phyloP scores from a whole-genome alignment of 2,113 vertebrate genomes.

The Hippoglossus stenolepis region DNA sequence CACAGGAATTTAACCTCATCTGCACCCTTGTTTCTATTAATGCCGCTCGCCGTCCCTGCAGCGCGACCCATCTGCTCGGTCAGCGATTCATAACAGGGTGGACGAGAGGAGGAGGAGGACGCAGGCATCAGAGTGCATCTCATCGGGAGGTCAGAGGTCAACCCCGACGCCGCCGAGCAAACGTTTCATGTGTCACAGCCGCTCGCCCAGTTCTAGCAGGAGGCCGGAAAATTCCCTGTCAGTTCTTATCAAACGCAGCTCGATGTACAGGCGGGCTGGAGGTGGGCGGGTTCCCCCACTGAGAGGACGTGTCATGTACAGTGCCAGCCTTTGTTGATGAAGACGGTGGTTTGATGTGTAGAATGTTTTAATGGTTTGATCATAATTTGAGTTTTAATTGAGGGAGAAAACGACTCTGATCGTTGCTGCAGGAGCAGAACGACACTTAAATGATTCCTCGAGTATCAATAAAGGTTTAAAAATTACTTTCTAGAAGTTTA shows the following conservation, averaged over 20 bases:
- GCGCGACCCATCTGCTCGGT: slow-evolving; percentile 5
- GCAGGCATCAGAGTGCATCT: not conserved
- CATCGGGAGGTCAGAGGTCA: slow-evolving; percentile 1
- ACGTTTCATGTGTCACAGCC: not conserved
- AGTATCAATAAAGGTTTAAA: too few relatives aligned
- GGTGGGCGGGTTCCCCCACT: too few relatives aligned
- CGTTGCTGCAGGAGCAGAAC: too few relatives aligned
- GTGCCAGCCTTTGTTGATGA: not conserved
- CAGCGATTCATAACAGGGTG: not conserved
- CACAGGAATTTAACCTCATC: slow-evolving; percentile 3
- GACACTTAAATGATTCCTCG: too few relatives aligned
- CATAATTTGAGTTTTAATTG: too few relatives aligned
- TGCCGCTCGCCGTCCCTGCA: not conserved
- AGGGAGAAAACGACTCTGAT: too few relatives aligned
- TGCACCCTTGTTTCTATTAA: not conserved
- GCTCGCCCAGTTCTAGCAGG: slow-evolving; percentile 34
- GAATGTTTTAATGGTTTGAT: too few relatives aligned
- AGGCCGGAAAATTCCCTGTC: slow-evolving; percentile 46
- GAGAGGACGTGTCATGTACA: not conserved
- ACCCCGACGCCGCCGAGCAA: not conserved
- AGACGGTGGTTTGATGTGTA: too few relatives aligned
- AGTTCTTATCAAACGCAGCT: slow-evolving; percentile 35
- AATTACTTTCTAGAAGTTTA: too few relatives aligned
- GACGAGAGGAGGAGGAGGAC: too few relatives aligned
- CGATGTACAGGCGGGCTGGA: not conserved